These are phyloP conservation scores for Trialeurodes vaporariorum DNA, from an alignment of 1,140 invertebrate genomes.

Conservation along the genomic window DNA sequence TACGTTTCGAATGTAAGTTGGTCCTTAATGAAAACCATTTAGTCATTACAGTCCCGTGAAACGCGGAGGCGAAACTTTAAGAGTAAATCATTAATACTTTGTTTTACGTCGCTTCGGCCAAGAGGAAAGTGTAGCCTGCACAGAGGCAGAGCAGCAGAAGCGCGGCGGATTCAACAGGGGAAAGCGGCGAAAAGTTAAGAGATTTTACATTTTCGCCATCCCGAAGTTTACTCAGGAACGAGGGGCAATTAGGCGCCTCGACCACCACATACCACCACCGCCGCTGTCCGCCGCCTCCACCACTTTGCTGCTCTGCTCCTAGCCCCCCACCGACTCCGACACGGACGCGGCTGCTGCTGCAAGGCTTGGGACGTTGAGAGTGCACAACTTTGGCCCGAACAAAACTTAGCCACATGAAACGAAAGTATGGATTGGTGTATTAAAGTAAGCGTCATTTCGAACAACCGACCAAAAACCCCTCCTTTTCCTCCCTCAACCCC, in stretches of 20 bases:
- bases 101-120: background rate
- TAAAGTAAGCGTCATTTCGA: background rate
- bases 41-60: background rate
- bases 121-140: background rate
- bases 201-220: background rate
- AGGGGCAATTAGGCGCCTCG: background rate
- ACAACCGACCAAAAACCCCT: no score
- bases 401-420: background rate
- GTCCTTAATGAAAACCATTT: background rate
- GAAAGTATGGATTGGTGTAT: background rate
- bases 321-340: background rate
- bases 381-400: background rate
- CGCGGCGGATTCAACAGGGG: background rate
- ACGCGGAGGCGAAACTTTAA: background rate
- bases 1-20: background rate
- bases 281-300: no score
- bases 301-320: no score
- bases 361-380: no score
- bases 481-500: no score
- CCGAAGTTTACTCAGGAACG: background rate
- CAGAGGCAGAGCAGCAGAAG: no score
- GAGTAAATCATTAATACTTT: conserved; percentile 1
- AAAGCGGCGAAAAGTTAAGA: background rate
- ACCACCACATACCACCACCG: no score
- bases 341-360: background rate